A percentile compares a stretch with the other conserved stretches of the same genome.
These are phyloP conservation scores for Clarias batrachus DNA, from an alignment of 2,113 vertebrate genomes.

Conservation along the genomic window DNA sequence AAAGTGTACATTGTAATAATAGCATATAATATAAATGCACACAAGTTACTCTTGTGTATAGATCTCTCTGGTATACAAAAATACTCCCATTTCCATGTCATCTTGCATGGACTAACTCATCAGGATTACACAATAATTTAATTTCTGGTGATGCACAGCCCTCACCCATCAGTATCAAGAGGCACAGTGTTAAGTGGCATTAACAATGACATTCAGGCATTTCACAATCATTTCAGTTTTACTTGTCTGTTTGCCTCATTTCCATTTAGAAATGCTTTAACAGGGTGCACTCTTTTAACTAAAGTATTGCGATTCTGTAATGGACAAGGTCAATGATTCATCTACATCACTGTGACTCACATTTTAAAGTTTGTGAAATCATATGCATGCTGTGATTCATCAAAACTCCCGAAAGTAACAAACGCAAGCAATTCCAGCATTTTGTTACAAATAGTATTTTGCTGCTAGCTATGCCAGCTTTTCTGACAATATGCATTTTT, in stretches of 20 bases:
- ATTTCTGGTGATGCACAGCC: conserved; percentile 71
- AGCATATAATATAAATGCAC: conserved; percentile 17
- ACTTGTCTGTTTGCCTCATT: not conserved
- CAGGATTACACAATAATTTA: conserved; percentile 76
- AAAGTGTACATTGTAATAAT: conserved; percentile 10
- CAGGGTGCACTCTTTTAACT: not conserved
- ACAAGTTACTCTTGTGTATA: conserved; percentile 45
- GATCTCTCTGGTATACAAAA: conserved; percentile 70
- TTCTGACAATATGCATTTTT: not conserved
- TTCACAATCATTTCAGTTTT: not conserved
- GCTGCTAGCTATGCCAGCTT: not conserved
- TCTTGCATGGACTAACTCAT: not conserved
- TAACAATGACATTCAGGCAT: not conserved
- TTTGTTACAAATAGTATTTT: not conserved
- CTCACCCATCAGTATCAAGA: not conserved
- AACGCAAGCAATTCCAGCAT: not conserved
- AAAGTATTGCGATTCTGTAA: not conserved
- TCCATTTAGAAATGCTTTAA: not conserved
- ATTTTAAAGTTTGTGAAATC: not conserved
- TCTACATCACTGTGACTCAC: not conserved
- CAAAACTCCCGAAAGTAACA: not conserved
- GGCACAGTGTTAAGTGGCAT: not conserved
- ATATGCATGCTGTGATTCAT: not conserved
- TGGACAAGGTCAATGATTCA: not conserved
- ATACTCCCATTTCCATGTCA: conserved; percentile 56